These are phyloP conservation scores for Myzus persicae DNA, from an alignment of 1,140 invertebrate genomes.

Conservation along the genomic window DNA sequence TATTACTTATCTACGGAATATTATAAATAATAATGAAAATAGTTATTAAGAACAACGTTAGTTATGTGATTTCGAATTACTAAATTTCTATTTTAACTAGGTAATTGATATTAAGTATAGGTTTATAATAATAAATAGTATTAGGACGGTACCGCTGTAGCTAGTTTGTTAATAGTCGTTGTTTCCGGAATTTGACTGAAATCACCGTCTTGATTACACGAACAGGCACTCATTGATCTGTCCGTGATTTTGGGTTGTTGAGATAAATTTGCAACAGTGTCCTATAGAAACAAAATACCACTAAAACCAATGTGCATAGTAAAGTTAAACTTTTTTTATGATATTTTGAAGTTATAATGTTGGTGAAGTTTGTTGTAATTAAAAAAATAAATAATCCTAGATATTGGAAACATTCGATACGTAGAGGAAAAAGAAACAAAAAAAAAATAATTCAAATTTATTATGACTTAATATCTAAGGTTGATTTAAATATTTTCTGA, in stretches of 20 bases:
- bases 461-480: not conserved
- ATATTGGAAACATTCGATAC: no score
- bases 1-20: conserved; percentile 19
- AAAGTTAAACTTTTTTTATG: no score
- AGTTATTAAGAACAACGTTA: not conserved
- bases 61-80: not conserved
- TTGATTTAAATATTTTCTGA: not conserved
- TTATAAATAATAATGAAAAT: not conserved
- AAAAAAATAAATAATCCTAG: no score
- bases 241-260: conserved; percentile 26
- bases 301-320: not conserved
- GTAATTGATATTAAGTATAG: not conserved
- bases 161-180: not conserved
- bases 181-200: conserved; percentile 2
- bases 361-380: no score
- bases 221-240: not conserved
- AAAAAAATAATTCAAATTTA: no score
- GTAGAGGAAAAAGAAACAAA: no score
- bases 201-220: conserved; percentile 50
- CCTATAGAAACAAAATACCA: not conserved
- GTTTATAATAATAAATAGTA: not conserved
- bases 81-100: not conserved
- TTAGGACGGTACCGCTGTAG: not conserved
- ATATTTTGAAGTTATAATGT: no score
- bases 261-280: conserved; percentile 30